Evolutionary conservation across 1,140 invertebrate species (phyloP), one percentile per base, ranked within the genome.

Genomic region (Calephelis virginiensis): DNA sequence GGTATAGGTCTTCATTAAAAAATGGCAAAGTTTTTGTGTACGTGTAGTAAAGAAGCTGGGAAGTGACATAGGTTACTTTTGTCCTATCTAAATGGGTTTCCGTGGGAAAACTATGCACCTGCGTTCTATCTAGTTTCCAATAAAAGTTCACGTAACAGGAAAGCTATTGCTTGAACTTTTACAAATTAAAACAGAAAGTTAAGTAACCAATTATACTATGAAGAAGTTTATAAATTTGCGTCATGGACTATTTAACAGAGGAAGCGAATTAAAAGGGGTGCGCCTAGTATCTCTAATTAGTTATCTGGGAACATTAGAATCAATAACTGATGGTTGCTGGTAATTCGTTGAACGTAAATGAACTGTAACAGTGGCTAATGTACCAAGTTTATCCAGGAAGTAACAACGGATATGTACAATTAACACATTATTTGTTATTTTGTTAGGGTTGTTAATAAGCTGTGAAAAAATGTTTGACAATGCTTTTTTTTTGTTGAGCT

Each of bases 241-340:
- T 78, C 71, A 81, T 80, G 77, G 80, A 68, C 77, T 74, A 82
- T 86, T 86, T 75, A 82, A 77, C 77, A 75, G 50, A 74, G 76
- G 70, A 79, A 81, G 70, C 74, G 71, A 78, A 80, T 83, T 75
- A 74, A 75, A 77, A 76, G 75, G 74, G 80, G 80, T 69, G 70
- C 70, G 73, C 66, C 71, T 69, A 71, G 71, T 56, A 56, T 6
- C 64, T 68, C 64, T 66, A 76, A 76, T 76, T 73, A 73, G 70
- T 68, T 68, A 66, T 78, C 74, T 61, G 72, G 59, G 66, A 40
- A 56, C 65, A 68, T 71, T 67, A 63, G 61, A 68, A 71, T 71
- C 63, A 73, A 67, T 66, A 63, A 50, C 60, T 67, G 66, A 65
- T 43, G 38, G 63, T 50, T 73, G 66, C 66, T 60, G 45, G 63